Evolutionary conservation across 2,113 vertebrate genomes (phyloP), one percentile per base, ranked within the genome.

Genomic region (Rhea americana): DNA sequence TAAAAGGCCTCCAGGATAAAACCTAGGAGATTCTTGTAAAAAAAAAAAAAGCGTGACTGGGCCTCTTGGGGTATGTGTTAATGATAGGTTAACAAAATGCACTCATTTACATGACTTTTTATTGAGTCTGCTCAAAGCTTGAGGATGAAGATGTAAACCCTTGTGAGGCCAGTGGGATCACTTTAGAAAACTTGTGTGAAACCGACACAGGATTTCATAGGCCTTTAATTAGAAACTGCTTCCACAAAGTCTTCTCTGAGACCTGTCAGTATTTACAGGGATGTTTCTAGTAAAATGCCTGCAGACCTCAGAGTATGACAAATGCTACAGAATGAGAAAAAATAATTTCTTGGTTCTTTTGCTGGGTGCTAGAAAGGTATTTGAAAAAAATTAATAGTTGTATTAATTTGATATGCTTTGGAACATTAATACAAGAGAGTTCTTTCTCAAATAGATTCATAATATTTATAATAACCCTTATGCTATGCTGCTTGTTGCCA

Each of bases 381-480:
- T 28, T 4, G 50, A 77, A 86, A 95, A 86, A 47, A 47, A 12
- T 19, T 67, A 73, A 82, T 50, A 58, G 78, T 56, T 3, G 5
- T 61, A 56, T 86, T 87, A 79, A 84, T 73, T 77, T 59, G 63
- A 35, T 84, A 30, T 48, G 16, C 25, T 87, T 92, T 82, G 75
- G 67, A 90, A 92, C 58, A 85, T 55, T 61, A 82, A 79, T 35
- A 39, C 12, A 72, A 87, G 66, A 39, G 73, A 80, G 6, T 8
- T 75, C 43, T 75, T n/a, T 86, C 89, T 76, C 41, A 55, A 59
- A 87, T 7, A 37, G 47, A 85, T 93, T 95, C 35, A 83, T 22
- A 80, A 82, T 90, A 83, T 94, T 91, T 85, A 83, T 71, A 87
- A 73, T 86, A 85, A 82, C 75, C 30, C 74, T 91, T 93, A 85